Evolutionary conservation across 2,888 invertebrate species (phyloP).

Genomic region (Tiphia femorata): DNA sequence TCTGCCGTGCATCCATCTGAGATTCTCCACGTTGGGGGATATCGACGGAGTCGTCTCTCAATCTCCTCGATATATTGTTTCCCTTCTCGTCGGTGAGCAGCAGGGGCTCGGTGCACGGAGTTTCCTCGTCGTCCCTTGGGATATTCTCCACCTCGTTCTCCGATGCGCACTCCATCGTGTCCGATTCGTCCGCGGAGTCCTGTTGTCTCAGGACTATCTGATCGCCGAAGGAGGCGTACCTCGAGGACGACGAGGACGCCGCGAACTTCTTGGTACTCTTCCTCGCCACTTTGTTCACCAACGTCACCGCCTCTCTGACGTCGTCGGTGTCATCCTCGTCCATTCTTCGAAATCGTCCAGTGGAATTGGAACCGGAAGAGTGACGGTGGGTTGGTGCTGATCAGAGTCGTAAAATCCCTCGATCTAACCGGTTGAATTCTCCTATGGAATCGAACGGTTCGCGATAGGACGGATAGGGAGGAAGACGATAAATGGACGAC

Average conservation of each 20-base stretch:
- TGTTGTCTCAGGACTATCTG: conserved; percentile 19
- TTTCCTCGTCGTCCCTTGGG: conserved; percentile 48
- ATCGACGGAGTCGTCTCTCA: conserved; percentile 30
- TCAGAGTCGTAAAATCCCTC: neutral
- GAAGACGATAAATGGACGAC: neutral
- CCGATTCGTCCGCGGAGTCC: conserved; percentile 54
- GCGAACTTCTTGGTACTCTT: conserved; percentile 21
- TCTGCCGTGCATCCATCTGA: conserved; percentile 16
- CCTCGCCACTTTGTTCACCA: conserved; percentile 32
- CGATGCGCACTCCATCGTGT: conserved; percentile 59
- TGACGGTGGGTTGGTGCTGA: neutral
- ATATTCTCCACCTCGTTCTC: conserved; percentile 63
- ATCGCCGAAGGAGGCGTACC: conserved; percentile 8
- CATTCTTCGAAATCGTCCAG: too few species aligned
- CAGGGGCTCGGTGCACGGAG: conserved; percentile 24
- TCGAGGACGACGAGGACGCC: conserved; percentile 23
- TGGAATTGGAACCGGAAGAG: too few species aligned
- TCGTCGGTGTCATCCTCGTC: conserved; percentile 64
- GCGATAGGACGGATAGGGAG: neutral
- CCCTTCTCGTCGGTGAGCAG: conserved; percentile 41
- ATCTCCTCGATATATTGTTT: conserved; percentile 31
- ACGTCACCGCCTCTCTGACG: conserved; percentile 39
- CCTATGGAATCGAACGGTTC: neutral
- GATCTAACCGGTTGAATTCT: neutral
- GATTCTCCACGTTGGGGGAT: too few species aligned